Base-by-base conservation (phyloP, 2,797 vertebrate genomes). In the Meriones psammophilus region DNA sequence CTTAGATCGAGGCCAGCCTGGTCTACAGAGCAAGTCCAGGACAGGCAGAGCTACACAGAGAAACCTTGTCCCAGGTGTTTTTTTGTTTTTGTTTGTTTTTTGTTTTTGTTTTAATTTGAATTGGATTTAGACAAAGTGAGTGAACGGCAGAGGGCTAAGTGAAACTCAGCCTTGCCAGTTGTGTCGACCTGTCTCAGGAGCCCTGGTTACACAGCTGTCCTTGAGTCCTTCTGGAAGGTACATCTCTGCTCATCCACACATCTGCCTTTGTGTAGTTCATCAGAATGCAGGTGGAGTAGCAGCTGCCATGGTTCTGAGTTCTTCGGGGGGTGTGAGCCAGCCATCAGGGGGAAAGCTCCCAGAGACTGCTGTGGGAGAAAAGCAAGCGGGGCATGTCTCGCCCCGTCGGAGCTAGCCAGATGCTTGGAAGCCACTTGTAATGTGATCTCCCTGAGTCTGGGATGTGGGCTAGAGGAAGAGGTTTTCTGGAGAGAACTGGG, bases 371-470 rank as follows among this genome's bases (percentile, higher is more conserved):
- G 0, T 73, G 50, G 66, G 3, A 62, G 71, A 80, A 76, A 83
- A 22, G 17, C 66, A 68, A 60, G 28, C 80, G 50, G 12, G 1
- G 2, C 39, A 30, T 18, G 39, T 42, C 81, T 56, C 1, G 8
- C 24, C 50, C 85, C 0, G 20, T 42, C 71, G 50, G 69, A 78
- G 26, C 46, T 74, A 76, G 22, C 50, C 22, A 66, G 15, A 58
- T n/a, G n/a, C 66, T 54, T 39, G 36, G 22, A 30, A 28, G 71
- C 56, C 68, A 12, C 60, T 30, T 84, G 76, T 71, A 22, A 42
- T 76, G 77, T 80, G 50, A 50, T 81, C 77, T 91, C 46, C 83
- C 64, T 3, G 13, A 77, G n/a, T 93, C 92, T 77, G 66, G 92
- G 91, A 58, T 68, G 8, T 8, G 46, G 28, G n/a, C 62, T 54